A percentile compares a stretch with the other conserved stretches of the same genome.
Evolutionary conservation across 2,888 invertebrate species (phyloP).

Genomic region (Drosophila subsilvestris): DNA sequence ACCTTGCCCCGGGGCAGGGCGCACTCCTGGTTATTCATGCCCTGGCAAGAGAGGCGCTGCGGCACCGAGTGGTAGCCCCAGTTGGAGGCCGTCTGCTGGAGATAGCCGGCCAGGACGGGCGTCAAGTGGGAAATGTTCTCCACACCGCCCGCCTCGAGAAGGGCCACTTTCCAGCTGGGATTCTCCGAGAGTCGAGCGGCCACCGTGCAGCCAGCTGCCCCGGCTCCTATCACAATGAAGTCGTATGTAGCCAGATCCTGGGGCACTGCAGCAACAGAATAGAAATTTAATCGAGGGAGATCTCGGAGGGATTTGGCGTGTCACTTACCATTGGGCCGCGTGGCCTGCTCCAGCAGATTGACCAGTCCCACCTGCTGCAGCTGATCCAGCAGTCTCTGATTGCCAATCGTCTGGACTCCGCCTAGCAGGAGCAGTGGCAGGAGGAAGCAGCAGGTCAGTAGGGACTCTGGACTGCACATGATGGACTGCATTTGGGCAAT

Average conservation of each 20-base stretch:
- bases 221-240: slow-evolving; percentile 93
- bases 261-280: slow-evolving; percentile 45
- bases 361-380: slow-evolving; percentile 55
- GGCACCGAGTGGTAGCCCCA: slow-evolving; percentile 90
- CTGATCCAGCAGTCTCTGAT: slow-evolving; percentile 49
- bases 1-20: slow-evolving; percentile 86
- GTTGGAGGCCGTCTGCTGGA: slow-evolving; percentile 85
- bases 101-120: slow-evolving; percentile 75
- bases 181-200: slow-evolving; percentile 84
- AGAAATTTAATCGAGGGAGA: neutral
- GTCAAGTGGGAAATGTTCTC: slow-evolving; percentile 82
- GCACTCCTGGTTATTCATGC: slow-evolving; percentile 83
- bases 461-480: neutral
- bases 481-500: slow-evolving; percentile 18
- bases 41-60: slow-evolving; percentile 86
- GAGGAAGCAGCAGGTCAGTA: neutral
- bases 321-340: slow-evolving; percentile 59
- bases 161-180: slow-evolving; percentile 84
- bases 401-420: slow-evolving; percentile 3
- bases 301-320: neutral
- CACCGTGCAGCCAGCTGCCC: slow-evolving; percentile 89
- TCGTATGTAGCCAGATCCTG: slow-evolving; percentile 88
- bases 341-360: slow-evolving; percentile 54
- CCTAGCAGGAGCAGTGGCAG: neutral
- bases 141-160: slow-evolving; percentile 85